Evolutionary conservation across 2,797 vertebrate genomes (phyloP).

Genomic region (Neomorphus geoffroyi): DNA sequence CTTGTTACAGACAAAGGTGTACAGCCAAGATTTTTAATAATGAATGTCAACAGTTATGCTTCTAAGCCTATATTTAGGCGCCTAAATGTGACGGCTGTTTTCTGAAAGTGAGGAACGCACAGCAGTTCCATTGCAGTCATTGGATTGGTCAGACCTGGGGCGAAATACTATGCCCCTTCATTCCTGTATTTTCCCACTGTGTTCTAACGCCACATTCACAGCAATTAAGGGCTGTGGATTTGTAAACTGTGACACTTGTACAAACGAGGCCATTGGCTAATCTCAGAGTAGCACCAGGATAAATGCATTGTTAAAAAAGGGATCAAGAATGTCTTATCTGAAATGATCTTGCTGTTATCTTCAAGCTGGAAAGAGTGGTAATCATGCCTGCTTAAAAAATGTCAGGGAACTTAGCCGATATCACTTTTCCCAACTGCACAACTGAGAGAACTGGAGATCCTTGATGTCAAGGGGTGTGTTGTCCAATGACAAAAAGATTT

Average conservation of each 20-base stretch:
- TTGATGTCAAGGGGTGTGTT: background rate
- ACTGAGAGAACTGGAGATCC: background rate
- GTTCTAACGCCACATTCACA: background rate
- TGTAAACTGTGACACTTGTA: background rate
- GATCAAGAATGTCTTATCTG: background rate
- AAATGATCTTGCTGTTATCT: background rate
- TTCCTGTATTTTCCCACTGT: background rate
- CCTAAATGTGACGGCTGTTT: background rate
- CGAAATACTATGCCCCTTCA: background rate
- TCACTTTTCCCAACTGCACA: background rate
- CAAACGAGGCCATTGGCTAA: background rate
- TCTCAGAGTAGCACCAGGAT: background rate
- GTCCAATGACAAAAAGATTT: background rate
- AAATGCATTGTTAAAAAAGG: background rate
- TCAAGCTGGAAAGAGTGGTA: background rate
- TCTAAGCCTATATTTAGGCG: constrained; percentile 14
- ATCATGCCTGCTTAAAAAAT: background rate
- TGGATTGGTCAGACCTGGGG: background rate
- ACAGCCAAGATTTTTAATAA: constrained; percentile 37
- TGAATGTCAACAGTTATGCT: constrained; percentile 26
- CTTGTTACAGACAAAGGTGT: constrained; percentile 14
- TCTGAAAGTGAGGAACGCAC: background rate
- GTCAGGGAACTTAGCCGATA: background rate
- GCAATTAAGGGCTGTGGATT: background rate
- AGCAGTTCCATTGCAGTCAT: background rate